phyloP scores from a whole-genome alignment of 2,888 invertebrate species.

The Xylota sylvarum region DNA sequence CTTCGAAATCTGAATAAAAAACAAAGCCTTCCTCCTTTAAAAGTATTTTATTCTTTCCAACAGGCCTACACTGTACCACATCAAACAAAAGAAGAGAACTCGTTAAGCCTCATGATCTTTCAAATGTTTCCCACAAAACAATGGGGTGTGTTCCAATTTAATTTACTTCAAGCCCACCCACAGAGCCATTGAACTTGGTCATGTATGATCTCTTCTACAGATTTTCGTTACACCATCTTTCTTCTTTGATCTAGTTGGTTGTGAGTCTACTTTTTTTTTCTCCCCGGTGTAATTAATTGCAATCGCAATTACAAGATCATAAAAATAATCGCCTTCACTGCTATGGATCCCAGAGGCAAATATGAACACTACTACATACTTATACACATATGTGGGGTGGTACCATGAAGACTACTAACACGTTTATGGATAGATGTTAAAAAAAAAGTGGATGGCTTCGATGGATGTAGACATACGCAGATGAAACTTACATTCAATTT shows the following conservation, averaged over 20 bases:
- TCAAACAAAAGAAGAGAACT: constrained; percentile 7
- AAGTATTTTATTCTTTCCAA: no score
- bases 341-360: constrained; percentile 26
- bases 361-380: background rate
- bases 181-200: constrained; percentile 48
- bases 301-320: constrained; percentile 61
- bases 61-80: background rate
- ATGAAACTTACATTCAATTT: constrained; percentile 45
- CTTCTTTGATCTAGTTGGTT: constrained; percentile 40
- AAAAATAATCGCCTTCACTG: constrained; percentile 38
- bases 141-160: constrained; percentile 58
- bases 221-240: constrained; percentile 25
- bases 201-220: constrained; percentile 1
- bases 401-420: constrained; percentile 12
- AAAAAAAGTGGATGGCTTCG: background rate
- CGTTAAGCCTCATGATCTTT: background rate
- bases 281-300: constrained; percentile 67
- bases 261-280: constrained; percentile 23
- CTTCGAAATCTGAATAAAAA: no score
- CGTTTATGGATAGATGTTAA: background rate
- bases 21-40: no score
- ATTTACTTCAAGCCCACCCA: constrained; percentile 63
- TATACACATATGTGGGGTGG: constrained; percentile 30
- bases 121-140: constrained; percentile 18
- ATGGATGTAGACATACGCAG: constrained; percentile 23